Base-by-base conservation (phyloP, 1,140 invertebrate species). In the Apis mellifera region DNA sequence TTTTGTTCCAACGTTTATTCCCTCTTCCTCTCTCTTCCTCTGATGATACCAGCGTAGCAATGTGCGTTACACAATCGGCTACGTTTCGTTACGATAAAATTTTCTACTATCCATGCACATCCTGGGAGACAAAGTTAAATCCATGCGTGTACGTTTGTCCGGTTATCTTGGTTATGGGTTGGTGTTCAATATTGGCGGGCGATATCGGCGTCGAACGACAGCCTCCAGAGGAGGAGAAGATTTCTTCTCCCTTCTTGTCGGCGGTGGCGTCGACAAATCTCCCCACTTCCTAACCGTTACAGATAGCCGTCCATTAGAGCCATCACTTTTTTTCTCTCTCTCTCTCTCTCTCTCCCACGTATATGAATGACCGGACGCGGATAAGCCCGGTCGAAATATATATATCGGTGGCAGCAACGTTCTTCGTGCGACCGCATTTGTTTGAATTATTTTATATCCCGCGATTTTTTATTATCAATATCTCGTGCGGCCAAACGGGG, bases 371-470 rank as follows among this genome's bases (percentile, higher is more conserved):
- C 92, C 93, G 86, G 89, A 76, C 89, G 83, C 86, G 92, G 91
- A 93, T 93, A 93, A 93, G 92, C 89, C 89, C 74, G 48, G 50
- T 59, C 85, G 75, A 74, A 54, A 93, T 92, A 92, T 92, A 93
- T 93, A 42, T 42, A 42, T 42, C 32, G 89, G 91, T 81, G 59
- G 73, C 73, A 42, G 85, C 80, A 84, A 64, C 83, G 72, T 66
- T 48, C 66, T 42, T 80, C 85, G 75, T 84, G 86, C 83, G 73
- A 60, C 15, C 80, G 89, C 92, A 93, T 93, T 93, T 91, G 88
- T 93, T 92, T 93, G 92, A 93, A 93, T 93, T 93, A 93, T 92
- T 92, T 92, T 91, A 91, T 92, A 92, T 88, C 90, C 92, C 48
- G 83, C 86, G 89, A 93, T 93, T 93, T 93, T 93, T 93, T 92